Conservation (phyloP, 2,888 invertebrate genomes). For the Cryptophagus acutangulus region DNA sequence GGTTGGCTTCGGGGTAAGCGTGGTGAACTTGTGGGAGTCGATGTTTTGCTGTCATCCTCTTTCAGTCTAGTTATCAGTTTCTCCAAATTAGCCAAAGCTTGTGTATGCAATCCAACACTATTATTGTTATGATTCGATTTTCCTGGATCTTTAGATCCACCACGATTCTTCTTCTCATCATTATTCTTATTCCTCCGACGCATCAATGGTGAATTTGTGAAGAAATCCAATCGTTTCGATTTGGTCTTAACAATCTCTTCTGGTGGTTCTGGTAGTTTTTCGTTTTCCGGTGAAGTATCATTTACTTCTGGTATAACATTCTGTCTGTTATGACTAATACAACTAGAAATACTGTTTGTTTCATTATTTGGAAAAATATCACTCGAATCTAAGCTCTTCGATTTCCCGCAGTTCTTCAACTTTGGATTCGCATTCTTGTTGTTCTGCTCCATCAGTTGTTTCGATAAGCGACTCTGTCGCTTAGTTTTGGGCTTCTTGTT, state of each 20-base stretch:
- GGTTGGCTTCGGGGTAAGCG: constrained; percentile 74
- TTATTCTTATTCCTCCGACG: constrained; percentile 41
- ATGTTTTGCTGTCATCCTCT: constrained; percentile 50
- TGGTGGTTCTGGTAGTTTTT: not conserved
- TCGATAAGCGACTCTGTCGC: constrained; percentile 30
- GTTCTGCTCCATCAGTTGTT: constrained; percentile 25
- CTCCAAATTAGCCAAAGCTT: constrained; percentile 56
- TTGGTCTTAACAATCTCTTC: constrained; percentile 34
- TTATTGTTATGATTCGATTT: constrained; percentile 25
- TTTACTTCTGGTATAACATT: constrained; percentile 38
- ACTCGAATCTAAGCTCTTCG: constrained; percentile 80
- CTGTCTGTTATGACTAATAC: constrained; percentile 35
- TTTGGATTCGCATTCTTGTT: constrained; percentile 25
- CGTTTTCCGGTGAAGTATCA: constrained; percentile 19
- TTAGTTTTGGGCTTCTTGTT: constrained; percentile 49
- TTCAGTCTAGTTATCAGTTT: constrained; percentile 55
- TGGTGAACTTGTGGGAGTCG: constrained; percentile 52
- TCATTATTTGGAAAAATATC: constrained; percentile 61
- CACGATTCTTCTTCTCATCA: constrained; percentile 29
- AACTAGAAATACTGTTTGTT: constrained; percentile 23
- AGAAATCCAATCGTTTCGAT: constrained; percentile 43
- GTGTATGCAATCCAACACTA: constrained; percentile 44
- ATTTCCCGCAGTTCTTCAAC: constrained; percentile 66
- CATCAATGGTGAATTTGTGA: constrained; percentile 45
- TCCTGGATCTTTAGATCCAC: constrained; percentile 13